phyloP scores from a whole-genome alignment of 2,888 invertebrate genomes.

The Ferrisia virgata region DNA sequence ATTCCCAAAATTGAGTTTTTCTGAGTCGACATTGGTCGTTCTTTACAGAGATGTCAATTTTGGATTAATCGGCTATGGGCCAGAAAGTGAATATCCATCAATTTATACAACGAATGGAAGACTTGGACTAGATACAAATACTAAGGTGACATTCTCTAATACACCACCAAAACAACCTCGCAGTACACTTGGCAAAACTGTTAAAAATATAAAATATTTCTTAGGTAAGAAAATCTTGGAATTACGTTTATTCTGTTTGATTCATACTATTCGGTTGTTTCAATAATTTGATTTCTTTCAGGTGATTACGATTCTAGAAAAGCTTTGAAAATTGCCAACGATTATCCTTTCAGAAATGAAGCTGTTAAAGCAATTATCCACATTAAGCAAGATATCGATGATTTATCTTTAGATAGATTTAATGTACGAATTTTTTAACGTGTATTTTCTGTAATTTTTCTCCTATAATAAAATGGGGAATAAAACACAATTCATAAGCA shows the following conservation, averaged over 20 bases:
- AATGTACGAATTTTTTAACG: not conserved
- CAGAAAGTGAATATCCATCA: conserved; percentile 58
- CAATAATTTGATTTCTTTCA: not conserved
- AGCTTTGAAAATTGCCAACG: conserved; percentile 27
- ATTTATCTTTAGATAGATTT: conserved; percentile 22
- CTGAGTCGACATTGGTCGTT: not conserved
- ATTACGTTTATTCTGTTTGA: not conserved
- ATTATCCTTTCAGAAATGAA: conserved; percentile 32
- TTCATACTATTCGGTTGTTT: not conserved
- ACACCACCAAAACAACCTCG: not conserved
- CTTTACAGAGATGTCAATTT: conserved; percentile 60
- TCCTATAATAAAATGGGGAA: too few relatives aligned
- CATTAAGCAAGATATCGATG: not conserved
- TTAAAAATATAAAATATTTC: conserved; percentile 37
- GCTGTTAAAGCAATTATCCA: conserved; percentile 31
- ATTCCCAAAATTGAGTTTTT: not conserved
- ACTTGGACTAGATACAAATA: conserved; percentile 53
- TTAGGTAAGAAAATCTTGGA: not conserved
- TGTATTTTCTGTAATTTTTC: not conserved
- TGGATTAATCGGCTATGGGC: conserved; percentile 60
- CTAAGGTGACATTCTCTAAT: conserved; percentile 34
- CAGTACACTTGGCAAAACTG: not conserved
- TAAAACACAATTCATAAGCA: too few relatives aligned
- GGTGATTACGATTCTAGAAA: conserved; percentile 23
- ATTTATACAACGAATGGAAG: conserved; percentile 60